A percentile compares a stretch with the other conserved stretches of the same genome.
phyloP scores from a whole-genome alignment of 2,797 vertebrate genomes.

The Oreortyx pictus region DNA sequence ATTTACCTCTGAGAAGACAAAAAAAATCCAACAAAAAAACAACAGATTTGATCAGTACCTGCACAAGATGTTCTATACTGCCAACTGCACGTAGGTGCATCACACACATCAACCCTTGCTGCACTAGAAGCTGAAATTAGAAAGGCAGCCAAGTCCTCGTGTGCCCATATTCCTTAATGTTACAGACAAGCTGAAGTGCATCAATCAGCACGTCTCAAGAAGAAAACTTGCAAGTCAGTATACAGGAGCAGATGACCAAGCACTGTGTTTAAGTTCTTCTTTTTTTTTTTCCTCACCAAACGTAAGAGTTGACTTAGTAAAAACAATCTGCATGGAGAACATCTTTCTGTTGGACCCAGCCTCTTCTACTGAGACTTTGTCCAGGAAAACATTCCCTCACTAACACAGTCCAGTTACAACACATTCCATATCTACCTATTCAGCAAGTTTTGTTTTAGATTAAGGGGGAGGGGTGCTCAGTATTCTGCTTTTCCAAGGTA shows the following conservation, averaged over 20 bases:
- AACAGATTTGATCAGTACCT: background rate
- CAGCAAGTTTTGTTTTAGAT: background rate
- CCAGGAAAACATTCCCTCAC: background rate
- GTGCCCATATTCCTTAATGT: background rate
- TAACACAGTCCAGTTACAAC: background rate
- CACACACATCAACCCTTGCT: background rate
- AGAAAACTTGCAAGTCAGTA: background rate
- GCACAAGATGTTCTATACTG: background rate
- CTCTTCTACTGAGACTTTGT: background rate
- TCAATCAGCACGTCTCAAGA: background rate
- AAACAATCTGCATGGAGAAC: background rate
- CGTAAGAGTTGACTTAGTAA: background rate
- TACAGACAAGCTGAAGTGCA: background rate
- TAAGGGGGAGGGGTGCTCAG: accelerated
- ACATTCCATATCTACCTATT: background rate
- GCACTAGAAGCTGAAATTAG: background rate
- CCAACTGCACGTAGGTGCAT: background rate
- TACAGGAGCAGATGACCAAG: background rate
- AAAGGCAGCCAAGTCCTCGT: background rate
- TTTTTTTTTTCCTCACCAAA: background rate
- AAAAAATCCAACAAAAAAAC: background rate
- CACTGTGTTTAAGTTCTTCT: background rate
- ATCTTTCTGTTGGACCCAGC: background rate
- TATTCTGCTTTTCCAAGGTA: background rate
- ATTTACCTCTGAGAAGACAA: background rate